Evolutionary conservation across 1,140 invertebrate genomes (phyloP).

Genomic region (Campodea augens): DNA sequence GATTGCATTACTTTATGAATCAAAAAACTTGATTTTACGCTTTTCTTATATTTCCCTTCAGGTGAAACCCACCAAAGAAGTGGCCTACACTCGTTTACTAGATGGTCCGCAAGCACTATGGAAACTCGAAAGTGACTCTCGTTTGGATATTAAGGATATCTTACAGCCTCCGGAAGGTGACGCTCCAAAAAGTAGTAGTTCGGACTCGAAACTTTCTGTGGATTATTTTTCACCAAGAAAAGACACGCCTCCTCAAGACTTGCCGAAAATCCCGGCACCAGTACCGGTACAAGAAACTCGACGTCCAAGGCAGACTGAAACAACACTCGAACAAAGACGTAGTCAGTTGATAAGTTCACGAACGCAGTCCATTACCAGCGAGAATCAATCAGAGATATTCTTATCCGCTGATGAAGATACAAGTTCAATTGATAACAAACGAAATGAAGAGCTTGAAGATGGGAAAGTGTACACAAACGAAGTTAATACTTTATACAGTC

Average conservation of each 20-base stretch:
- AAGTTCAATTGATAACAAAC: conserved; percentile 1
- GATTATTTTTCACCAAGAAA: conserved; percentile 33
- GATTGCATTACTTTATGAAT: no score
- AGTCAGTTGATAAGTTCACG: conserved; percentile 21
- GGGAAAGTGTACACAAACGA: no score
- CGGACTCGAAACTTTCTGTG: conserved; percentile 59
- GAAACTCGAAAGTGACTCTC: conserved; percentile 60
- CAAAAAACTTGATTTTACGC: no score
- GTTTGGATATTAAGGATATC: conserved; percentile 39
- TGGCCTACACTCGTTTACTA: conserved; percentile 55
- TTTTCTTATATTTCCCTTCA: no score
- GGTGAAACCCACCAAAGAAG: conserved; percentile 27
- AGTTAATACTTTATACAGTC: conserved; percentile 23
- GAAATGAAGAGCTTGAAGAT: background rate
- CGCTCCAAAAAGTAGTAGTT: conserved; percentile 43
- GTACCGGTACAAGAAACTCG: no score
- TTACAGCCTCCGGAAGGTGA: conserved; percentile 30
- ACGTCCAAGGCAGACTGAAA: no score
- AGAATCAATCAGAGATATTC: conserved; percentile 75
- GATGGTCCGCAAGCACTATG: conserved; percentile 33
- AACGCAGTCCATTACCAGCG: conserved; percentile 66
- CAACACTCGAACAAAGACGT: background rate
- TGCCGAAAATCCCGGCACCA: no score
- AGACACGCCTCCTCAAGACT: conserved; percentile 6
- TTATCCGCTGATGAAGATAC: conserved; percentile 76